Evolutionary conservation across 2,888 invertebrate genomes (phyloP).

Genomic region (Tromatobia lineatoria): DNA sequence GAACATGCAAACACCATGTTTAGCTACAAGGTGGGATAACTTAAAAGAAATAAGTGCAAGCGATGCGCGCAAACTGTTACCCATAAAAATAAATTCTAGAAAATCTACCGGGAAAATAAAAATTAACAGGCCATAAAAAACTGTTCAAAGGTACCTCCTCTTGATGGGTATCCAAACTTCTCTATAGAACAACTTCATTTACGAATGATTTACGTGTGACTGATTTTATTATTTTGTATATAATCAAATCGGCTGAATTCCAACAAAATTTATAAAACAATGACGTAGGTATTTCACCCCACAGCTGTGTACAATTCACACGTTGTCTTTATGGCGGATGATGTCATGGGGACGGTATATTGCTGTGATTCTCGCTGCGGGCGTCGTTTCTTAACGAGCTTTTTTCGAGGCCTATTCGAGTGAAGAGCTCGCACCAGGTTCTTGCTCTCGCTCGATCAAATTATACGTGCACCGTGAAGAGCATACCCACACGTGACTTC

Average conservation of each 20-base stretch:
- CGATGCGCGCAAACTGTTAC: no score
- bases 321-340: slow-evolving; percentile 26
- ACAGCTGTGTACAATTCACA: slow-evolving; percentile 12
- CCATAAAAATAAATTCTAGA: no score
- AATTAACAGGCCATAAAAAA: no score
- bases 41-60: no score
- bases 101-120: no score
- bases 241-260: background rate
- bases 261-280: slow-evolving; percentile 22
- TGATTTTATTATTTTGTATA: background rate
- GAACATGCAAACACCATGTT: no score
- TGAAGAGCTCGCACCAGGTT: slow-evolving; percentile 41
- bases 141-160: no score
- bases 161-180: no score
- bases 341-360: slow-evolving; percentile 38
- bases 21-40: no score
- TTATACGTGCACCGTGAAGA: slow-evolving; percentile 64
- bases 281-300: slow-evolving; percentile 23
- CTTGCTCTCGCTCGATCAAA: slow-evolving; percentile 65
- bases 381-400: slow-evolving; percentile 63
- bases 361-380: slow-evolving; percentile 47
- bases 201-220: background rate
- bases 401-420: slow-evolving; percentile 51
- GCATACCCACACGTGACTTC: slow-evolving; percentile 40
- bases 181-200: background rate